Evolutionary conservation across 2,113 vertebrate species (phyloP), one percentile per base, ranked within the genome.

Genomic region (Trematomus loennbergii): DNA sequence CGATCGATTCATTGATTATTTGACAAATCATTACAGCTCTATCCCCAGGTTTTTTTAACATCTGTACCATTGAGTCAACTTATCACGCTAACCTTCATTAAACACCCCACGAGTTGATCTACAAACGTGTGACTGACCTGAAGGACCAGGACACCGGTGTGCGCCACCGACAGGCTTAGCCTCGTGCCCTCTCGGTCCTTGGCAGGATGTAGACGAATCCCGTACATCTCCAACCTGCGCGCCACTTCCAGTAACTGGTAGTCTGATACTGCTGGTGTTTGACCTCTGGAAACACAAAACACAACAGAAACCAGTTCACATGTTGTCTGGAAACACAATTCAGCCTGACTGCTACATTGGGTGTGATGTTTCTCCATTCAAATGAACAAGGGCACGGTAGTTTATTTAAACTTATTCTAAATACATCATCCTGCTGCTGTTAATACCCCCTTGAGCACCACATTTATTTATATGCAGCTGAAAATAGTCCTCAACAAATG

Each of bases 191-290:
- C 98, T 4, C 97, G 95, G 93, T 99, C 98, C 93, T 99, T 98
- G 69, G 97, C 98, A 0, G 97, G 96, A 89, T 99, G 97, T 61
- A 98, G 94, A 25, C 98, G 96, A 79, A 99, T 95, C 49, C 98
- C 98, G 2, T 98, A 99, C 96, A 98, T 97, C 90, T 99, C 98
- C 87, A 99, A 92, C 29, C 96, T 94, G 17, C 98, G 97, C 0
- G 97, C 97, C 81, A 99, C 97, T 88, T 99, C 98, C 72, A 99
- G 87, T 72, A 99, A 95, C 76, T 98, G 97, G 92, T 96, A 97
- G 92, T 99, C 98, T 0, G 98, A 99, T 87, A 97, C 97, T 87
- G 97, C 97, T 85, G 98, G 98, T 59, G 97, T 98, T 69, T 98
- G 97, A 87, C 97, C 98, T 86, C 98, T 99, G 3, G 70, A 61